Base-by-base conservation (phyloP, 2,888 invertebrate species). In the Ophion slaviceki region DNA sequence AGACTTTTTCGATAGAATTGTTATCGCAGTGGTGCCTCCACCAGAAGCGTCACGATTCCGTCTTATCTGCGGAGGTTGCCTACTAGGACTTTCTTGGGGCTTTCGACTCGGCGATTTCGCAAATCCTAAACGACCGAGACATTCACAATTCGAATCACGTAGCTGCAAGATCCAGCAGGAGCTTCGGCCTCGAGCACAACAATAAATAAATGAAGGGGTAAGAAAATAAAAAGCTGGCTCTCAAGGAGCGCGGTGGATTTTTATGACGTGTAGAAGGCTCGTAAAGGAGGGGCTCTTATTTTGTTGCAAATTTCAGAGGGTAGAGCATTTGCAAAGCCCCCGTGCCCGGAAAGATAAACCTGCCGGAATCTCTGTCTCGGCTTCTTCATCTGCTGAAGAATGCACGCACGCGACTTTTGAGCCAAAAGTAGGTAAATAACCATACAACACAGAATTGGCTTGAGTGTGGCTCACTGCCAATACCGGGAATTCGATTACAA, bases 401-500 rank as follows among this genome's bases (percentile, higher is more conserved):
- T 7, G 32, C 32, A 32, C 32, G 20, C 67, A n/a, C 36, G 40
- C 66, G 72, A 68, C 64, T 20, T 28, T 68, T 77, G 59, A 57
- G 71, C 71, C 53, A 80, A 71, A 53, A 72, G 40, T n/a, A n/a
- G n/a, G n/a, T 53, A 82, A 66, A 71, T 32, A 68, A 59, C 24
- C 70, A 74, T 59, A 67, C 66, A 78, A 75, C 79, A 45, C 14
- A 66, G 64, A 77, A 57, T 82, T 72, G 77, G 71, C 57, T 75
- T 14, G 64, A 40, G 40, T 76, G 79, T 85, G 87, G 87, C 87
- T 64, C 64, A 80, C 70, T 87, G 87, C 87, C 87, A 87, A 84
- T 79, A 71, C 45, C 71, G 76, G 61, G 59, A 84, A 86, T 87
- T 87, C 86, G 75, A 86, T 87, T 85, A 85, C 83, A 74, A 83